phyloP scores from a whole-genome alignment of 2,888 invertebrate species.

The Yponomeuta malinellus region DNA sequence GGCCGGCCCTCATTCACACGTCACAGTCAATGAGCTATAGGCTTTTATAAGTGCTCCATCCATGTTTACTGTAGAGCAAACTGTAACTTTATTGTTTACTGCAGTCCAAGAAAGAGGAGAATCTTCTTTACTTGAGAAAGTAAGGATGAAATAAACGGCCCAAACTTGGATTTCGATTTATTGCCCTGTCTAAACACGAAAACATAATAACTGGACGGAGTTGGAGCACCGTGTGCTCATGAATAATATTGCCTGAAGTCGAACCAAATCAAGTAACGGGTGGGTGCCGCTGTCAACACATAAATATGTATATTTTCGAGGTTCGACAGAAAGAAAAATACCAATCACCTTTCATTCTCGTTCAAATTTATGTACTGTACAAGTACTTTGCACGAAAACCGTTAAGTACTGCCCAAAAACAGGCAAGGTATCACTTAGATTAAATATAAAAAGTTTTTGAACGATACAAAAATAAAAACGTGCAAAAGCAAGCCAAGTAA shows the following conservation, averaged over 20 bases:
- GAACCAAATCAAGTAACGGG: constrained; percentile 5
- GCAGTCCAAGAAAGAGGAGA: too few relatives aligned
- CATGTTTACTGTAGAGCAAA: neutral
- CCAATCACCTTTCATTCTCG: neutral
- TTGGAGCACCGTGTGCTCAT: constrained; percentile 16
- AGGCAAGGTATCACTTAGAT: too few relatives aligned
- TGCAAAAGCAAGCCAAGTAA: neutral
- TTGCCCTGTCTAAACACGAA: neutral
- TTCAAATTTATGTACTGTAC: neutral
- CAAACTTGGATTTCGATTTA: too few relatives aligned
- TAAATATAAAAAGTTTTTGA: neutral
- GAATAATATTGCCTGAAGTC: constrained; percentile 20
- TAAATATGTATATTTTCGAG: constrained; percentile 4
- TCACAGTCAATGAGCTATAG: constrained; percentile 55
- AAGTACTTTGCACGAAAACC: too few relatives aligned
- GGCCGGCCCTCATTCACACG: constrained; percentile 59
- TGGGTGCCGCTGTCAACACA: constrained; percentile 3
- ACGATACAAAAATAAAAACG: neutral
- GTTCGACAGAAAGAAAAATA: neutral
- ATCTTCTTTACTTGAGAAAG: too few relatives aligned
- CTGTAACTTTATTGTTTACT: neutral
- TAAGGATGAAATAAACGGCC: too few relatives aligned
- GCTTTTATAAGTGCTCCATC: constrained; percentile 41
- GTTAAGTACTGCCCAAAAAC: too few relatives aligned
- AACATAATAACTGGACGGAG: constrained; percentile 3